Evolutionary conservation across 2,888 invertebrate species (phyloP).

Genomic region (Epinotia brunnichana): DNA sequence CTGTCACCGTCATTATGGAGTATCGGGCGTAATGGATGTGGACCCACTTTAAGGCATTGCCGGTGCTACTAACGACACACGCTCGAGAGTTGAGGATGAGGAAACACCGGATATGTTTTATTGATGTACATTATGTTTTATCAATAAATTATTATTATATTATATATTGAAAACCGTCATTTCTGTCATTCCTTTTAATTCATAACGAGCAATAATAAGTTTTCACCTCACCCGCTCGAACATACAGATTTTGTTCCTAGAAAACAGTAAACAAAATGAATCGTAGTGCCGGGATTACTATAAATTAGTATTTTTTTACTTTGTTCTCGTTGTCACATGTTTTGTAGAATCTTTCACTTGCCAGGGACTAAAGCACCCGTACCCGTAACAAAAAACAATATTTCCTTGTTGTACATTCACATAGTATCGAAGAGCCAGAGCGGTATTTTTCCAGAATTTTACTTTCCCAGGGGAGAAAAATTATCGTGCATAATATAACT

Average conservation of each 20-base stretch:
- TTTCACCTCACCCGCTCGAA: too few species aligned
- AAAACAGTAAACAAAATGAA: too few species aligned
- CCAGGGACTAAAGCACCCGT: too few species aligned
- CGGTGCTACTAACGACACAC: background rate
- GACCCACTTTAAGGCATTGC: conserved; percentile 10
- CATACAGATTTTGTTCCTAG: too few species aligned
- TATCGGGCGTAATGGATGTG: conserved; percentile 24
- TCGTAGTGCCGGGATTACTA: too few species aligned
- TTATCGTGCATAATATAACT: conserved; percentile 22
- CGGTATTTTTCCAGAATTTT: background rate
- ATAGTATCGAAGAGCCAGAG: too few species aligned
- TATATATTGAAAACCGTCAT: background rate
- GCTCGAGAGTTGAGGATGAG: background rate
- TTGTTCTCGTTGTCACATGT: background rate
- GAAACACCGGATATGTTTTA: too few species aligned
- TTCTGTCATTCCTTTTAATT: background rate
- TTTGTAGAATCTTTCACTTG: too few species aligned
- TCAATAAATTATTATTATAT: too few species aligned
- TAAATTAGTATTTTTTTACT: background rate
- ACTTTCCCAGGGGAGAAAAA: conserved; percentile 34
- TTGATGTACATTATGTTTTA: too few species aligned
- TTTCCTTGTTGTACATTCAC: too few species aligned
- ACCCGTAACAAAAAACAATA: too few species aligned
- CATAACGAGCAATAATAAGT: background rate
- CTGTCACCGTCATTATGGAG: conserved; percentile 28